A percentile compares a stretch with the other conserved stretches of the same genome.
These are phyloP conservation scores for Zaprionus inermis DNA, from an alignment of 1,140 invertebrate genomes.

Conservation along the genomic window DNA sequence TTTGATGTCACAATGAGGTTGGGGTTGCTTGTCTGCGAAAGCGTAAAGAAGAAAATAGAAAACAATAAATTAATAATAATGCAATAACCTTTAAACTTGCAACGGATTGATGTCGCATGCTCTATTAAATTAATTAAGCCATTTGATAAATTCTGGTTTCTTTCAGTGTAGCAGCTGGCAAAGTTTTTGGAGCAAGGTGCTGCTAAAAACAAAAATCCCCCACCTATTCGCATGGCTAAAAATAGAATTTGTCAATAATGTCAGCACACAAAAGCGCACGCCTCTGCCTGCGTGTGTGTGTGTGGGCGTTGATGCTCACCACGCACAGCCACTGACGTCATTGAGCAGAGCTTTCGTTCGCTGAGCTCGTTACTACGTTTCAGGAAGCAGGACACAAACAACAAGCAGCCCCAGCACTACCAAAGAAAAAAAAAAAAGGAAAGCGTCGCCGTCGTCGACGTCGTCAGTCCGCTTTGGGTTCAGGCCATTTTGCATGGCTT, in stretches of 20 bases:
- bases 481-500: slow-evolving; percentile 53
- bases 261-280: slow-evolving; percentile 41
- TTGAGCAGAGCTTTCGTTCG: slow-evolving; percentile 64
- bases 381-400: slow-evolving; percentile 59
- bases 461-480: slow-evolving; percentile 4
- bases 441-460: not conserved
- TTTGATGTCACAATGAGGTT: slow-evolving; percentile 11
- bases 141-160: slow-evolving; percentile 15
- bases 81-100: too few species aligned
- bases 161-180: slow-evolving; percentile 55
- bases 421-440: not conserved
- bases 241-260: slow-evolving; percentile 78
- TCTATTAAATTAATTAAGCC: too few species aligned
- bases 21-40: slow-evolving; percentile 1
- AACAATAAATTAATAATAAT: not conserved
- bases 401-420: slow-evolving; percentile 20
- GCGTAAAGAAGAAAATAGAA: not conserved
- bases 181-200: slow-evolving; percentile 51
- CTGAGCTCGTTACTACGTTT: slow-evolving; percentile 70
- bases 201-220: slow-evolving; percentile 64
- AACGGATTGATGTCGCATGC: too few species aligned
- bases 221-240: slow-evolving; percentile 49
- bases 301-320: slow-evolving; percentile 57
- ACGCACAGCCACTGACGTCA: slow-evolving; percentile 76
- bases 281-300: not conserved